These are phyloP conservation scores for Ptychoptera albimana DNA, from an alignment of 2,888 invertebrate species.

Conservation along the genomic window DNA sequence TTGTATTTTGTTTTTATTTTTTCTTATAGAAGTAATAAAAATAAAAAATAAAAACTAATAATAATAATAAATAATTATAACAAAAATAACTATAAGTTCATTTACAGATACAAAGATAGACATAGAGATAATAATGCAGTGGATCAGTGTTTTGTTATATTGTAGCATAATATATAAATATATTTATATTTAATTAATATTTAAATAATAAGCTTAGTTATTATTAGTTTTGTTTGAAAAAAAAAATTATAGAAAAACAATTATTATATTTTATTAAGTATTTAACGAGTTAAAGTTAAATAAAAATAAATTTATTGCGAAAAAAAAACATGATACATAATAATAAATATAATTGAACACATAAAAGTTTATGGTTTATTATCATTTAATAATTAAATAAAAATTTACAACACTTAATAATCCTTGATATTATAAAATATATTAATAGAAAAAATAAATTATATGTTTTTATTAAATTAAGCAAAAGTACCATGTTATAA, in stretches of 20 bases:
- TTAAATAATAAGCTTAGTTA: background rate
- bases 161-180: conserved; percentile 14
- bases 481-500: too few species aligned
- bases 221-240: background rate
- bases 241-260: background rate
- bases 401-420: too few species aligned
- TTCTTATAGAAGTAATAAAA: conserved; percentile 4
- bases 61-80: conserved; percentile 7
- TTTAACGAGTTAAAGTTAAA: background rate
- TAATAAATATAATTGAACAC: too few species aligned
- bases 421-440: too few species aligned
- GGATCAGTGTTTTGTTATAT: conserved; percentile 19
- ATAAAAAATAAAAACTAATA: conserved; percentile 4
- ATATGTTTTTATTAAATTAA: too few species aligned
- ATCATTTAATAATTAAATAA: too few species aligned
- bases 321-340: too few species aligned
- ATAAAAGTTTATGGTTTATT: too few species aligned
- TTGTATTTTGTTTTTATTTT: conserved; percentile 6
- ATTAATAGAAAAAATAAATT: too few species aligned
- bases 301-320: too few species aligned
- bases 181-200: conserved; percentile 2
- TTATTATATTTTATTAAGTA: background rate
- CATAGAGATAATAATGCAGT: conserved; percentile 14
- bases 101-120: background rate
- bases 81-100: background rate